These are phyloP conservation scores for Pachyrhynchus sulphureomaculatus DNA, from an alignment of 1,140 invertebrate species.

Conservation along the genomic window DNA sequence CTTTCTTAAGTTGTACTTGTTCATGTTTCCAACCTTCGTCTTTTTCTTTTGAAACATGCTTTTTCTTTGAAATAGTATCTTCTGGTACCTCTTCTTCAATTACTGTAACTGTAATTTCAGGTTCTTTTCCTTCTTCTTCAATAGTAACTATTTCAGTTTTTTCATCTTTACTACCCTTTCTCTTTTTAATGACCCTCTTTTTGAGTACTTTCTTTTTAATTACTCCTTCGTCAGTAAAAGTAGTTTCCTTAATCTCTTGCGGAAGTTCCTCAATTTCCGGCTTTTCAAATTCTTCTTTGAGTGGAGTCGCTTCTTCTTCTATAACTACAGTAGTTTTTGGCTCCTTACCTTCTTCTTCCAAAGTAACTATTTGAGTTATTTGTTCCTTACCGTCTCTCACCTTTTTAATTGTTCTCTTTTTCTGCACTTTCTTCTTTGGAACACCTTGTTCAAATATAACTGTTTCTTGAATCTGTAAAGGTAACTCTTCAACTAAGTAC, in stretches of 20 bases:
- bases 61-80: conserved; percentile 44
- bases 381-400: conserved; percentile 42
- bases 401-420: conserved; percentile 49
- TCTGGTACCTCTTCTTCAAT: conserved; percentile 47
- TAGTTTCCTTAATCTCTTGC: conserved; percentile 38
- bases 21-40: conserved; percentile 40
- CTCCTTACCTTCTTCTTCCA: conserved; percentile 52
- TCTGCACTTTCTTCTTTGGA: conserved; percentile 43
- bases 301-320: no score
- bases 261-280: conserved; percentile 44
- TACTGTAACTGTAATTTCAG: conserved; percentile 45
- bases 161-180: conserved; percentile 46
- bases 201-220: conserved; percentile 42
- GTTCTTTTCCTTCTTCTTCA: conserved; percentile 48
- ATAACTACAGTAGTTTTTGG: no score
- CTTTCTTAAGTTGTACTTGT: conserved; percentile 42
- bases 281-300: no score
- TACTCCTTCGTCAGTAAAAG: conserved; percentile 37
- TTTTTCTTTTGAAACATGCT: conserved; percentile 39
- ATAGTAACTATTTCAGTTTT: conserved; percentile 46
- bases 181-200: conserved; percentile 45
- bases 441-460: conserved; percentile 42
- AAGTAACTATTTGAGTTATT: conserved; percentile 46
- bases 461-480: conserved; percentile 40
- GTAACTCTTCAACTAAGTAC: conserved; percentile 46